These are phyloP conservation scores for Tipula confusa DNA, from an alignment of 2,888 invertebrate genomes.

Conservation along the genomic window DNA sequence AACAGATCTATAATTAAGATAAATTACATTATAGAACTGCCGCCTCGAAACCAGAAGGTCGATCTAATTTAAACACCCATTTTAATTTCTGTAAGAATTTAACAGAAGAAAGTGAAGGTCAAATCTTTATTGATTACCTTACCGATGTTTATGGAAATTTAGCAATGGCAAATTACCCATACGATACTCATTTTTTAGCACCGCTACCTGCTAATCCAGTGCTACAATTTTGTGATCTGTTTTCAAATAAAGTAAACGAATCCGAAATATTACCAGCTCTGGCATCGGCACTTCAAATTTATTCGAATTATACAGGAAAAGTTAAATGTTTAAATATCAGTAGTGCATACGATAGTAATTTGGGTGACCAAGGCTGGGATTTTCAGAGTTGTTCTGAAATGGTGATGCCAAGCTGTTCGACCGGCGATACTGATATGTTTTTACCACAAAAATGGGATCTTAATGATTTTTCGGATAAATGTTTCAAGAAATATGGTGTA, in stretches of 20 bases:
- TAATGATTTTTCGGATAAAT: constrained; percentile 59
- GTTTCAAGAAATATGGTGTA: constrained; percentile 65
- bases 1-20: constrained; percentile 3
- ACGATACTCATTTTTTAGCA: constrained; percentile 74
- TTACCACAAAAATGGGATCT: constrained; percentile 71
- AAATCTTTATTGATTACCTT: constrained; percentile 64
- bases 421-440: constrained; percentile 78
- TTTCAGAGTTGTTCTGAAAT: constrained; percentile 93
- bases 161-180: constrained; percentile 96
- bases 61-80: constrained; percentile 61
- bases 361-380: constrained; percentile 72
- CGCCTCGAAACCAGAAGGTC: constrained; percentile 59
- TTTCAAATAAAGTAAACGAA: constrained; percentile 42
- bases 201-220: constrained; percentile 85
- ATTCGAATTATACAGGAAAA: constrained; percentile 75
- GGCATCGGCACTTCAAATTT: constrained; percentile 62
- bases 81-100: constrained; percentile 76
- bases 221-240: constrained; percentile 56
- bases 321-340: constrained; percentile 64
- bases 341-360: constrained; percentile 53
- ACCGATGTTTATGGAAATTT: constrained; percentile 68
- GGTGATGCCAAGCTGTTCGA: constrained; percentile 90
- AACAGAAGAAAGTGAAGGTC: constrained; percentile 53
- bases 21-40: constrained; percentile 48
- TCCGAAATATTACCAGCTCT: constrained; percentile 35